Evolutionary conservation across 2,888 invertebrate species (phyloP).

Genomic region (Cephus pulcher): DNA sequence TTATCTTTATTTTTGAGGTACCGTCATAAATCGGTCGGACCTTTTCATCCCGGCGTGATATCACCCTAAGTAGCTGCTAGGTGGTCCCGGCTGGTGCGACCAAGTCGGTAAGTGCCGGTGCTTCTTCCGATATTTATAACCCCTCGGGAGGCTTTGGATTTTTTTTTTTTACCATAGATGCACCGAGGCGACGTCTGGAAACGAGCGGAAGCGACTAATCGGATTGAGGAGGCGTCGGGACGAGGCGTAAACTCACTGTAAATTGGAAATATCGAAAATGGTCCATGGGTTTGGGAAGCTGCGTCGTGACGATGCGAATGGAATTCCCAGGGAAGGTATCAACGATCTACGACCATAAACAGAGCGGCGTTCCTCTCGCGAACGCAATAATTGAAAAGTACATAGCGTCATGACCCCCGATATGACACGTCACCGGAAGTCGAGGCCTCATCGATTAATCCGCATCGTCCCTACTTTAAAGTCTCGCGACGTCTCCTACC

Average conservation of each 20-base stretch:
- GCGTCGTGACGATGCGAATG: not conserved
- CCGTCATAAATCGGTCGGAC: constrained; percentile 28
- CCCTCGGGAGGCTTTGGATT: not conserved
- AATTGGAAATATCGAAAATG: not conserved
- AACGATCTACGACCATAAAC: not conserved
- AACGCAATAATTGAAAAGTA: not conserved
- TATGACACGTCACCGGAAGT: not conserved
- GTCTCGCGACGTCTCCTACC: not conserved
- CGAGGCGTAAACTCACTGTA: not conserved
- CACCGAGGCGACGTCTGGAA: not conserved
- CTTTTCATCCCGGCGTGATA: constrained; percentile 32
- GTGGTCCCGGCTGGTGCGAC: constrained; percentile 25
- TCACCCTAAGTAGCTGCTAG: constrained; percentile 27
- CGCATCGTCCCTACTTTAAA: not conserved
- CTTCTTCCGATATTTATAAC: not conserved
- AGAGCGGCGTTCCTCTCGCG: not conserved
- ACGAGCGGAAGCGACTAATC: not conserved
- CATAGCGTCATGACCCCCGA: not conserved
- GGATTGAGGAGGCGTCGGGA: not conserved
- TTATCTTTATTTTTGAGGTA: constrained; percentile 38
- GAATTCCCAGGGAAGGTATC: not conserved
- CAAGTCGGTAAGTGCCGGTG: not conserved
- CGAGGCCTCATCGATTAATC: not conserved
- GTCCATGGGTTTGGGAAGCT: not conserved
- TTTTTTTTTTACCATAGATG: not conserved